Evolutionary conservation across 2,888 invertebrate species (phyloP), one percentile per base, ranked within the genome.

Genomic region (Eristalis pertinax): DNA sequence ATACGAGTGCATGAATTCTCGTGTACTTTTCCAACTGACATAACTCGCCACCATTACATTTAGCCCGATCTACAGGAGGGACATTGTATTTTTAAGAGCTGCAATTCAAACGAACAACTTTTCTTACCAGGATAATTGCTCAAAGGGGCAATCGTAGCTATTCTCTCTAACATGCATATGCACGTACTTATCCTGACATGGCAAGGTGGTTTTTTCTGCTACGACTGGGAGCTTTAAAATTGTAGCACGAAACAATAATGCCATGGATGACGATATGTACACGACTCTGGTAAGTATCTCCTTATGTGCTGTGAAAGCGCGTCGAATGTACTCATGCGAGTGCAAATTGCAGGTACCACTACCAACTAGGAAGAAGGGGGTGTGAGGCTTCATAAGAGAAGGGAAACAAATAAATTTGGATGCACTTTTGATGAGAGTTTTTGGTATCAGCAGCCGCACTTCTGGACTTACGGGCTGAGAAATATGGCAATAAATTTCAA

Each of bases 321-420:
- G 68, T 75, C 74, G 63, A 29, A 63, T 38, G 41, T 69, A 81
- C 69, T 75, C 69, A 69, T 41, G n/a, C 32, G 63, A 35, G 35
- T 10, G 13, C 38, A 13, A 38, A 38, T 13, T 38, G 38, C 38
- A 38, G 11, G 13, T 11, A 67, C n/a, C n/a, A n/a, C n/a, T n/a
- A 38, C 13, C 3, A n/a, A n/a, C n/a, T n/a, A n/a, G n/a, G n/a
- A n/a, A n/a, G 32, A 15, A 50, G 50, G 35, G 60, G 41, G 60
- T 38, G 58, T 67, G 65, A 65, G 67, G 65, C 43, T 50, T 64
- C 74, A 38, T 10, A 38, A 35, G 35, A 35, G 13, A 3, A 13
- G 38, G 38, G 13, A 76, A 76, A 82, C 70, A 82, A 75, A 76
- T 67, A 82, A 81, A 75, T 81, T 81, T 70, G 58, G 70, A 72